Percentiles rank a stretch among this genome's conserved stretches.
Evolutionary conservation across 1,140 invertebrate genomes (phyloP).

Genomic region (Apis dorsata): DNA sequence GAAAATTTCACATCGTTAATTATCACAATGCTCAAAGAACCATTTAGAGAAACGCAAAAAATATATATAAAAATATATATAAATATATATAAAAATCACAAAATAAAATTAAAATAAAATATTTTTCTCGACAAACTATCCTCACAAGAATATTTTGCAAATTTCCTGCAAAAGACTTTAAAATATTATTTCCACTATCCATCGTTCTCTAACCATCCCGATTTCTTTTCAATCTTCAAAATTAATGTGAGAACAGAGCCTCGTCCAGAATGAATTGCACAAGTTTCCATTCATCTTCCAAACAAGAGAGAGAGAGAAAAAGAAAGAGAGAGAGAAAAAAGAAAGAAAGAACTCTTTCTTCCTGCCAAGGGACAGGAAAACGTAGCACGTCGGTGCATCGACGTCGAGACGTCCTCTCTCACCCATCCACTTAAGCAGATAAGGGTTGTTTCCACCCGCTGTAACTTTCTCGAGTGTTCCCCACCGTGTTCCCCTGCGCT

Average conservation of each 20-base stretch:
- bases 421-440: conserved; percentile 16
- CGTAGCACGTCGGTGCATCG: not conserved
- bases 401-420: not conserved
- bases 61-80: no score
- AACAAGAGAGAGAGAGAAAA: no score
- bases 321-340: no score
- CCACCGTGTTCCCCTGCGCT: not conserved
- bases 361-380: not conserved
- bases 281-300: not conserved
- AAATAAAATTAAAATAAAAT: no score
- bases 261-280: not conserved
- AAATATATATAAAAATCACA: no score
- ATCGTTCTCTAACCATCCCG: not conserved
- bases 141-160: not conserved
- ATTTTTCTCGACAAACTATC: no score
- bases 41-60: no score
- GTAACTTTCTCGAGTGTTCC: conserved; percentile 11
- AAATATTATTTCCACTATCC: not conserved
- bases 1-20: no score
- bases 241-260: not conserved
- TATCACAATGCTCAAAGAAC: no score
- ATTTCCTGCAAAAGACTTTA: no score
- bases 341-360: not conserved
- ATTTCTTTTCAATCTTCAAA: not conserved
- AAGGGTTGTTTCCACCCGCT: conserved; percentile 12